phyloP scores from a whole-genome alignment of 2,888 invertebrate genomes.

The Lepidocyrtoides sp. region DNA sequence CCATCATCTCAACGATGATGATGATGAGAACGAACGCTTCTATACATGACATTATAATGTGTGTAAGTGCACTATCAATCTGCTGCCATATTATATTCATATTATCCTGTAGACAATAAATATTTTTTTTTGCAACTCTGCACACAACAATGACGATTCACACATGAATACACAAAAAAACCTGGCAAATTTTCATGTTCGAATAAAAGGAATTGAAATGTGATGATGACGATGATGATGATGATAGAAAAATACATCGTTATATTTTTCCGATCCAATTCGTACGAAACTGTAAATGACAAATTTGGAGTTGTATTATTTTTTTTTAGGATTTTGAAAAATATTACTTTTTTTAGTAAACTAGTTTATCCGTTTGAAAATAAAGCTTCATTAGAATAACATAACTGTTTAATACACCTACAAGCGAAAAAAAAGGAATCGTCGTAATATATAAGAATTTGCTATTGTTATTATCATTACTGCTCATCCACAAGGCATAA shows the following conservation, averaged over 20 bases:
- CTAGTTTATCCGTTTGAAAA: slow-evolving; percentile 7
- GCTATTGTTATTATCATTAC: no score
- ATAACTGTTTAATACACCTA: slow-evolving; percentile 43
- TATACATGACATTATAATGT: neutral
- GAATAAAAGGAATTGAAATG: neutral
- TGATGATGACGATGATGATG: neutral
- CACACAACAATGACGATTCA: neutral
- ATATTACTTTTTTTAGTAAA: neutral
- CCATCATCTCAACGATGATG: neutral
- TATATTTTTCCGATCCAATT: slow-evolving; percentile 49
- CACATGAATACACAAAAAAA: slow-evolving; percentile 2
- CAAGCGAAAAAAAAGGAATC: neutral
- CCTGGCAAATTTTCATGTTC: neutral
- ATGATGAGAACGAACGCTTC: neutral
- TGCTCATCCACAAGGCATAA: no score
- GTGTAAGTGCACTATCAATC: no score
- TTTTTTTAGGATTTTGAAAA: neutral
- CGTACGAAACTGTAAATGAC: no score
- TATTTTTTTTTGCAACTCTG: neutral
- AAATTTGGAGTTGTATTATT: neutral
- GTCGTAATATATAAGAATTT: no score
- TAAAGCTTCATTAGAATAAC: neutral
- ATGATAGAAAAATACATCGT: no score
- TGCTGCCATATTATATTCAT: no score
- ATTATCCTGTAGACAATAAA: neutral